Base-by-base conservation (phyloP, 2,888 invertebrate species). In the Eilema sororculum region DNA sequence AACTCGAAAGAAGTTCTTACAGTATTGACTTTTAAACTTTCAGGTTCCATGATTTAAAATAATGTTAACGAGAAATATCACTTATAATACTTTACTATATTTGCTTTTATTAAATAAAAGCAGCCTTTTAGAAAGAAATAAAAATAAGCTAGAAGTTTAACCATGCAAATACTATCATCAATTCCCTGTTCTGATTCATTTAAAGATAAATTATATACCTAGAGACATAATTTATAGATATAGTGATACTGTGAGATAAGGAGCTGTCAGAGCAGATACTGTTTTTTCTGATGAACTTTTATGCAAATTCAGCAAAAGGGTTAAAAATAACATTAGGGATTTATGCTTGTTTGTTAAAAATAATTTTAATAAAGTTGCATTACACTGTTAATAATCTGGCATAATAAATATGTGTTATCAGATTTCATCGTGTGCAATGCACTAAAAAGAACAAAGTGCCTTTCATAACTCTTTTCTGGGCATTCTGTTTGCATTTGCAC, bases 381-480 rank as follows among this genome's bases (percentile, higher is more conserved):
- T 37, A 37, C 8, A 16, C 22, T 13, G 6, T 6, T 24, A 24
- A 24, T 62, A 62, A 62, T 62, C 16, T 62, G 9, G 3, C 9
- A 37, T n/a, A 8, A 13, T 57, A 30, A 67, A 67, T 63, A 69
- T 41, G n/a, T 22, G 24, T 69, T 59, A 64, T 59, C 60, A 59
- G 33, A 59, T 59, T 46, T 20, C 10, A 12, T 57, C 22, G 25
- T n/a, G 33, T 63, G 41, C 58, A 41, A 58, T 68, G 65, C 60
- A 57, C 37, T 60, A 62, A 68, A 69, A 66, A 60, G 67, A 62
- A 66, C 58, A 71, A 70, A 68, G n/a, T 66, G 62, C 9, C 16
- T 46, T 64, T 67, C 74, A 79, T 81, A 81, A 77, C 74, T 78
- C 76, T 76, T 81, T 74, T 79, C 70, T 58, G 64, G 73, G 67